Percentiles rank a stretch among this genome's conserved stretches.
phyloP scores from a whole-genome alignment of 1,140 invertebrate genomes.

The Campoletis sonorensis region DNA sequence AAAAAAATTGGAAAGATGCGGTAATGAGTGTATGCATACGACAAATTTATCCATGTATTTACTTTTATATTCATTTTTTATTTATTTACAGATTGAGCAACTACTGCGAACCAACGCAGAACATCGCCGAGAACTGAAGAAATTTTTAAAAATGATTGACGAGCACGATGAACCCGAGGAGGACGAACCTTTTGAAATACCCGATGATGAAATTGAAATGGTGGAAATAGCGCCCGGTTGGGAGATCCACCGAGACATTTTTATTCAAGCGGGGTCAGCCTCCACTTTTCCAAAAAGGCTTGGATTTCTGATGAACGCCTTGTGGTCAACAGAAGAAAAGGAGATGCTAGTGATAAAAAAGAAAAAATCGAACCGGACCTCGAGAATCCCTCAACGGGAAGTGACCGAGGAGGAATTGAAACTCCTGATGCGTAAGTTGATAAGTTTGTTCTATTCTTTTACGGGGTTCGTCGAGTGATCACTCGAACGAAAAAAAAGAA shows the following conservation, averaged over 20 bases:
- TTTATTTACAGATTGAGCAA: background rate
- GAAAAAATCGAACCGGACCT: background rate
- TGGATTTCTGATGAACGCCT: background rate
- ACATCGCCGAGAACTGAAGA: too few relatives aligned
- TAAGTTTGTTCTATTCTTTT: too few relatives aligned
- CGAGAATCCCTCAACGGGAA: background rate
- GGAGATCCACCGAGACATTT: background rate
- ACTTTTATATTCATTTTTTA: background rate
- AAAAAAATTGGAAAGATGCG: background rate
- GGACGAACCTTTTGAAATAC: background rate
- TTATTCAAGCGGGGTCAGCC: background rate
- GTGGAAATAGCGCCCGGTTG: background rate
- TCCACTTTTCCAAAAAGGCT: background rate
- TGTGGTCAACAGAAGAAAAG: background rate
- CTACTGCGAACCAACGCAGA: background rate
- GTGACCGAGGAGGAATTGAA: background rate
- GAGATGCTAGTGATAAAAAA: background rate
- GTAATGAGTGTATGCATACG: slow-evolving; percentile 1
- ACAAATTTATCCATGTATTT: background rate
- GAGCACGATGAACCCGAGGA: background rate
- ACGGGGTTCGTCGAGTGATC: too few relatives aligned
- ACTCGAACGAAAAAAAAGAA: too few relatives aligned
- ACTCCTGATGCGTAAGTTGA: background rate
- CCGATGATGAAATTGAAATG: background rate
- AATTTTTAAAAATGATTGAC: background rate